Evolutionary conservation across 2,797 vertebrate species (phyloP).

Genomic region (Sebastes baramenuke): DNA sequence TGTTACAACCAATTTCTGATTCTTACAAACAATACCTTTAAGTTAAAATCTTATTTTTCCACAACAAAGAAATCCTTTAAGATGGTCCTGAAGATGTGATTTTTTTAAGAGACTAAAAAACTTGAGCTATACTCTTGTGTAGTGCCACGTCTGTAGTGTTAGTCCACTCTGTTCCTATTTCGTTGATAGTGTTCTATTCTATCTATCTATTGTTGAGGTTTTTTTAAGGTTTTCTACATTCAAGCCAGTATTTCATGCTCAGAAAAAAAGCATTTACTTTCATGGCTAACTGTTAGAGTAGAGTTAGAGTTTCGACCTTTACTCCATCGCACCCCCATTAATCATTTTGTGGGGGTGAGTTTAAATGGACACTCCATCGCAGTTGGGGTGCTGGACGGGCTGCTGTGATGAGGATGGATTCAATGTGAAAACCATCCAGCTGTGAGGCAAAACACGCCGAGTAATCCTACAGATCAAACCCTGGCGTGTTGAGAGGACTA

Average conservation of each 20-base stretch:
- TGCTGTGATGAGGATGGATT: conserved; percentile 40
- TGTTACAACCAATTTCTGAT: no score
- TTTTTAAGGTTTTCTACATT: not conserved
- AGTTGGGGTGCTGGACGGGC: not conserved
- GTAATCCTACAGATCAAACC: conserved; percentile 16
- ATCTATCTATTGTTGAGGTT: not conserved
- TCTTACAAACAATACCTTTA: no score
- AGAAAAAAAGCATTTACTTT: conserved; percentile 23
- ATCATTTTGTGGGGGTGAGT: conserved; percentile 31
- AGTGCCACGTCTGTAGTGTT: not conserved
- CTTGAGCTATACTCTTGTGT: not conserved
- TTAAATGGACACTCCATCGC: conserved; percentile 30
- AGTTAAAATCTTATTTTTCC: not conserved
- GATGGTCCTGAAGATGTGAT: not conserved
- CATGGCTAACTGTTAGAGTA: not conserved
- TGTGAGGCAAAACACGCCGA: conserved; percentile 43
- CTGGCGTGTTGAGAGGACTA: not conserved
- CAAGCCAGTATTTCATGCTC: conserved; percentile 17
- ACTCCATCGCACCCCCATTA: conserved; percentile 16
- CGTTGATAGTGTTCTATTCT: not conserved
- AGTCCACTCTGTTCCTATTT: not conserved
- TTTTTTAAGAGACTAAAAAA: not conserved
- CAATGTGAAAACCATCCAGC: conserved; percentile 44
- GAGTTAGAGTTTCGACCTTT: conserved; percentile 1
- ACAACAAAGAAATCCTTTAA: not conserved